phyloP scores from a whole-genome alignment of 2,888 invertebrate species.

The Muscina levida region DNA sequence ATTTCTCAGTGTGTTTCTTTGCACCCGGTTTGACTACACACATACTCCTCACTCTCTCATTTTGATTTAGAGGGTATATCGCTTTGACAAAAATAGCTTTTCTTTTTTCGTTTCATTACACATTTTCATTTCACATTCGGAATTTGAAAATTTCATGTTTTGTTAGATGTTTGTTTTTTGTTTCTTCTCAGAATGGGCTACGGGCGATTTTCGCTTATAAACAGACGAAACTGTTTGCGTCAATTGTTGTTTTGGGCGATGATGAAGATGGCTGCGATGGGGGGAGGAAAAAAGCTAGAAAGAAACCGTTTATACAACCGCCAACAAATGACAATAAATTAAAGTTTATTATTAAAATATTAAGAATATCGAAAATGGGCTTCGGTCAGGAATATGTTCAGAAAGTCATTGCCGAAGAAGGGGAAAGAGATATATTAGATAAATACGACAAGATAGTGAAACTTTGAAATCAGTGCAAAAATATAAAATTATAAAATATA shows the following conservation, averaged over 20 bases:
- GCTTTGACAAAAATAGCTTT: slow-evolving; percentile 58
- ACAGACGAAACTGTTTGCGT: slow-evolving; percentile 53
- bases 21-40: not conserved
- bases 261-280: not conserved
- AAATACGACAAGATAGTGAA: too few species aligned
- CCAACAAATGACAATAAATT: slow-evolving; percentile 29
- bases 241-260: slow-evolving; percentile 44
- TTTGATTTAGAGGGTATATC: slow-evolving; percentile 52
- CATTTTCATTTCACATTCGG: too few species aligned
- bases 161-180: slow-evolving; percentile 37
- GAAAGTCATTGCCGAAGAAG: not conserved
- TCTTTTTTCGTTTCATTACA: too few species aligned
- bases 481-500: too few species aligned
- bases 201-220: slow-evolving; percentile 10
- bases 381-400: slow-evolving; percentile 3
- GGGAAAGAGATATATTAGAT: too few species aligned
- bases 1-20: slow-evolving; percentile 26
- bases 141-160: slow-evolving; percentile 44
- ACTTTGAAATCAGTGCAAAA: too few species aligned
- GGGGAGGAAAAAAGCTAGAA: too few species aligned
- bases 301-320: too few species aligned
- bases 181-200: not conserved
- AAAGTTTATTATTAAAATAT: slow-evolving; percentile 25
- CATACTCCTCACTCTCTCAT: not conserved
- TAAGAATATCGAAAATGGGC: slow-evolving; percentile 20